Evolutionary conservation across 2,797 vertebrate genomes (phyloP).

Genomic region (Astyanax mexicanus): DNA sequence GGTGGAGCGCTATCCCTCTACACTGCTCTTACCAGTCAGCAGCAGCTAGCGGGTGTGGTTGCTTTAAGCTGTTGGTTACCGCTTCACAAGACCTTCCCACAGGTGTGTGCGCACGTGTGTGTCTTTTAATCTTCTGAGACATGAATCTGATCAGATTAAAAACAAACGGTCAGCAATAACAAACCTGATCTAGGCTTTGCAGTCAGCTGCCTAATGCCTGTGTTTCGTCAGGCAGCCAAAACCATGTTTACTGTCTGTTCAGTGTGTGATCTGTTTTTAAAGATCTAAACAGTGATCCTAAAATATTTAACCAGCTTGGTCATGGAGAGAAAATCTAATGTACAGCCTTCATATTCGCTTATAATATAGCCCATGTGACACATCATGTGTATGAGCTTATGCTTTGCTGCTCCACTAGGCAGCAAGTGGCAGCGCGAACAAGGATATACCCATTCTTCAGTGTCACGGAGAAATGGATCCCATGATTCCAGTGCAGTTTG

Average conservation of each 20-base stretch:
- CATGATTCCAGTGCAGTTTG: constrained; percentile 91
- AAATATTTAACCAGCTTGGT: not conserved
- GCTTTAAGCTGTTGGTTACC: constrained; percentile 98
- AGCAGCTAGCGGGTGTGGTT: constrained; percentile 93
- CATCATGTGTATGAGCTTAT: not conserved
- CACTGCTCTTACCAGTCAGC: constrained; percentile 93
- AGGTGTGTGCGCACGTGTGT: constrained; percentile 72
- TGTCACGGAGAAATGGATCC: constrained; percentile 92
- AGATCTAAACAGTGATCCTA: not conserved
- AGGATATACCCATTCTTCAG: constrained; percentile 92
- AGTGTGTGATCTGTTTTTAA: not conserved
- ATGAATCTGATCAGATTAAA: not conserved
- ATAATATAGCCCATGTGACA: not conserved
- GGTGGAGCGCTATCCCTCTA: constrained; percentile 96
- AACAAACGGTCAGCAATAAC: not conserved
- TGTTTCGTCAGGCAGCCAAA: not conserved
- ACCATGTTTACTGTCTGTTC: not conserved
- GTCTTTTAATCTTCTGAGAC: not conserved
- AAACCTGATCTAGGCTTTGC: not conserved
- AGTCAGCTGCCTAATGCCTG: not conserved
- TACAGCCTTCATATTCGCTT: too few species aligned
- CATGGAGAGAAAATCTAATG: not conserved
- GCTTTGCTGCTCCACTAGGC: constrained; percentile 62
- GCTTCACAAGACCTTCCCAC: constrained; percentile 91
- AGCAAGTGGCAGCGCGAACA: constrained; percentile 75